Base-by-base conservation (phyloP, 2,888 invertebrate genomes). In the Aelia acuminata region DNA sequence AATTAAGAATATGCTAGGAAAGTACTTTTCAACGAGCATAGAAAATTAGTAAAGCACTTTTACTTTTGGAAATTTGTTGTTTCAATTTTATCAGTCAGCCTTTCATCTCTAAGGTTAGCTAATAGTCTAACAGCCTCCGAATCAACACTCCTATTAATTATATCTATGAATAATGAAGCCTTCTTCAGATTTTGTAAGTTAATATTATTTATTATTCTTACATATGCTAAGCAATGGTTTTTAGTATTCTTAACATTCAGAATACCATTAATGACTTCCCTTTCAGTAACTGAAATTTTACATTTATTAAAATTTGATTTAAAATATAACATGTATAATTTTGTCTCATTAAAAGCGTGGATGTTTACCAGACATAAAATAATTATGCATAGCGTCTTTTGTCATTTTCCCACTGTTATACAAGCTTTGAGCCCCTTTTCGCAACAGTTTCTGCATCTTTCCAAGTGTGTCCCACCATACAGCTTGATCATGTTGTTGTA, bases 381-480 rank as follows among this genome's bases (percentile, higher is more conserved):
- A 99, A 92, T 98, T 99, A 91, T 99, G 99, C 95, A 97, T 98
- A 0, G 96, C 96, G 88, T 98, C 98, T 91, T 97, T 96, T 91
- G 97, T 96, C 92, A 99, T 96, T 92, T 96, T 96, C 11, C 96
- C 97, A 90, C 95, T 94, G 87, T 96, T 96, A 91, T 95, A 96
- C 26, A 98, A 93, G n/a, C 97, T 96, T 49, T 95, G 95, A 0
- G 98, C 96, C 0, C 98, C 98, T 93, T 98, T 99, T 18, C 99
- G 94, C 90, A 99, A 95, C 35, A 99, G 93, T 92, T 98, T 98
- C 92, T 99, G 99, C 95, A 99, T 97, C 92, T 98, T 98, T 63
- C 95, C 95, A 89, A 99, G 94, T 0, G 98, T 98, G 91, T 98
- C 98, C 99, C 99, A 99, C 99, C 99, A 99, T 43, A 97, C 95